These are phyloP conservation scores for Acipenser transmontanus DNA, from an alignment of 2,797 vertebrate genomes.

Conservation along the genomic window DNA sequence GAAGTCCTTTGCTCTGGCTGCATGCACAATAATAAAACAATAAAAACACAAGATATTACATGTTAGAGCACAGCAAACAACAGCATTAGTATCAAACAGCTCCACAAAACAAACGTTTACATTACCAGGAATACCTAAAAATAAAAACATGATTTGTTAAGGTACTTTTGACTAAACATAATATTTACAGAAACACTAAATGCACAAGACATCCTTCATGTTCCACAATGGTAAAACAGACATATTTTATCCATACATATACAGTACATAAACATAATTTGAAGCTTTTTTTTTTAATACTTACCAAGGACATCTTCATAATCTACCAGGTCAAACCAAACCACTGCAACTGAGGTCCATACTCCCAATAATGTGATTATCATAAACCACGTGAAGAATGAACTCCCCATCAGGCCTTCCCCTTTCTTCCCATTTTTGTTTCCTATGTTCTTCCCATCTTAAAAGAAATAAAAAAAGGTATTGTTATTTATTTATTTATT, in stretches of 20 bases:
- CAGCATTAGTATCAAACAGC: neutral
- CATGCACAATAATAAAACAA: constrained; percentile 65
- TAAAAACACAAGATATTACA: constrained; percentile 28
- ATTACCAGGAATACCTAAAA: too few relatives aligned
- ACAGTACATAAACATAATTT: too few relatives aligned
- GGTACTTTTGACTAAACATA: too few relatives aligned
- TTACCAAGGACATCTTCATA: constrained; percentile 92
- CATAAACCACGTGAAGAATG: constrained; percentile 95
- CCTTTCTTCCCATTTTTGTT: constrained; percentile 80
- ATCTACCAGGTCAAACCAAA: constrained; percentile 95
- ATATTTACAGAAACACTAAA: too few relatives aligned
- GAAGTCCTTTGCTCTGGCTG: constrained; percentile 96
- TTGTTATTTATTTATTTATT: too few relatives aligned
- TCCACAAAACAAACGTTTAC: too few relatives aligned
- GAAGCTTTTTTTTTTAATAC: constrained; percentile 25
- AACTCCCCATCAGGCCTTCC: constrained; percentile 68
- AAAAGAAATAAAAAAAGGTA: constrained; percentile 25
- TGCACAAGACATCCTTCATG: too few relatives aligned
- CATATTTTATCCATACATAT: too few relatives aligned
- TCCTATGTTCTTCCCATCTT: constrained; percentile 68
- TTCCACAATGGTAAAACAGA: too few relatives aligned
- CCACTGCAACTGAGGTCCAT: constrained; percentile 91
- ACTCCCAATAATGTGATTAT: constrained; percentile 90
- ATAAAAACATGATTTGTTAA: too few relatives aligned
- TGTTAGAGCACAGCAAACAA: neutral